Evolutionary conservation across 2,113 vertebrate genomes (phyloP).

Genomic region (Danio rerio): GRCz12tu NC_133189.1:20321501-20322000

Average conservation of each 20-base stretch:
- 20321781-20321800: background rate
- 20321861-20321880: background rate
- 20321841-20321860: background rate
- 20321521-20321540: slow-evolving; percentile 1
- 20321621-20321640: slow-evolving; percentile 30
- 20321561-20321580: slow-evolving; percentile 18
- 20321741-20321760: slow-evolving; percentile 5
- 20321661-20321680: slow-evolving; percentile 28
- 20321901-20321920: background rate
- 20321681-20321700: slow-evolving; percentile 29
- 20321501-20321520: slow-evolving; percentile 38
- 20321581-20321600: slow-evolving; percentile 23
- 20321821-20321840: background rate
- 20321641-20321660: slow-evolving; percentile 36
- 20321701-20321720: slow-evolving; percentile 20
- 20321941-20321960: background rate
- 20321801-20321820: background rate
- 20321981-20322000: background rate
- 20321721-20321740: slow-evolving; percentile 1
- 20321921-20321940: background rate
- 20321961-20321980: background rate
- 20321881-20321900: background rate
- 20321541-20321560: background rate
- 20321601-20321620: slow-evolving; percentile 33
- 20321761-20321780: background rate